A percentile compares a stretch with the other conserved stretches of the same genome.
phyloP scores from a whole-genome alignment of 2,113 vertebrate species.

The Rhombomys opimus region DNA sequence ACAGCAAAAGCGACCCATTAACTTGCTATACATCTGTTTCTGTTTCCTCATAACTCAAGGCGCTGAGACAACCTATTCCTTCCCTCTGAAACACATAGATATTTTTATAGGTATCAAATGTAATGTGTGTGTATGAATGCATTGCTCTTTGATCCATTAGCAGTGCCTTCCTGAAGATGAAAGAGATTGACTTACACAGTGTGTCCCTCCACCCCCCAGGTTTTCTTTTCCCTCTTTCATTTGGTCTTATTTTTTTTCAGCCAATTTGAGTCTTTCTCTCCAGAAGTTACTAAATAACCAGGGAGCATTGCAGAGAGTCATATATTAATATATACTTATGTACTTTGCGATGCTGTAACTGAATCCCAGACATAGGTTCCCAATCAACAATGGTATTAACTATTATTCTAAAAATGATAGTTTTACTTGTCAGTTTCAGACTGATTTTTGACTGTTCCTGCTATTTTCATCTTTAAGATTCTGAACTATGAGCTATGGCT shows the following conservation, averaged over 20 bases:
- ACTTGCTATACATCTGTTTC: conserved; percentile 63
- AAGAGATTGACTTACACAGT: conserved; percentile 18
- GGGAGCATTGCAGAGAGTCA: conserved; percentile 22
- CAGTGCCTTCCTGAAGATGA: conserved; percentile 10
- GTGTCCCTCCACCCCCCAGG: not conserved
- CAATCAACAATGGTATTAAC: not conserved
- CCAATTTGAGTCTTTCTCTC: not conserved
- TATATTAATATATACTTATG: conserved; percentile 45
- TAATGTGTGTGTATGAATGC: not conserved
- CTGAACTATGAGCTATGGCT: not conserved
- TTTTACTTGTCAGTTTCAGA: not conserved
- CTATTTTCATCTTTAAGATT: not conserved
- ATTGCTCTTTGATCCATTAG: conserved; percentile 52
- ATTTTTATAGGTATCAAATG: conserved; percentile 53
- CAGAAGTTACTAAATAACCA: conserved; percentile 1
- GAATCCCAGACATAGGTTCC: not conserved
- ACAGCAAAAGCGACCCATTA: conserved; percentile 52
- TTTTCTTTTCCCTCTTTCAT: conserved; percentile 8
- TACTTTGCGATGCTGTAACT: not conserved
- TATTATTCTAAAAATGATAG: not conserved
- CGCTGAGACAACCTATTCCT: not conserved
- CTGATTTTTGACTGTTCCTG: not conserved
- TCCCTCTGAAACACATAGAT: conserved; percentile 46
- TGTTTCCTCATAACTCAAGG: conserved; percentile 63
- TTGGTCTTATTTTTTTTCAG: conserved; percentile 42